Evolutionary conservation across 2,113 vertebrate species (phyloP), one percentile per base, ranked within the genome.

Genomic region (Brienomyrus longianalis): DNA sequence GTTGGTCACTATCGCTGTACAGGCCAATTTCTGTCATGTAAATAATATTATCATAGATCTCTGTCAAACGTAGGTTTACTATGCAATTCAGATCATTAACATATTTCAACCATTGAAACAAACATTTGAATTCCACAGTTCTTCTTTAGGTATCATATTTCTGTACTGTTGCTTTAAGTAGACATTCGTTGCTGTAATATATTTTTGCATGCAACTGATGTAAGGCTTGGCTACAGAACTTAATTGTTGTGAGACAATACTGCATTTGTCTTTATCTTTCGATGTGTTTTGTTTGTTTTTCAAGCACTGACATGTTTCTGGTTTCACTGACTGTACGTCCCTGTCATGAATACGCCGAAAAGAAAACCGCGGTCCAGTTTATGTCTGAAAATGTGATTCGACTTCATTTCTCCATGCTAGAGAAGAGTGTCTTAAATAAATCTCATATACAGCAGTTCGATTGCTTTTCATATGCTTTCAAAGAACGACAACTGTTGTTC

Each of bases 171-270:
- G 74, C 74, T 80, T 80, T 80, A 80, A 80, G 74, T 19, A 80
- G 31, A 19, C 74, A 39, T 19, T 43, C 31, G 35, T 80, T 43
- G 35, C 39, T 80, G 74, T 35, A 80, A 80, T 80, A 80, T 80
- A 80, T 17, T 80, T 39, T 43, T 80, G 74, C 74, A 80, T 35
- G 74, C 74, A 80, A 43, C 74, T 80, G 35, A 80, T 39, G 74
- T 43, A 80, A 80, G 35, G 15, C 74, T 43, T 80, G 74, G 74
- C 35, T 80, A 43, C n/a, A 80, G 74, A 43, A 43, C 74, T 80
- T 80, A 80, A 80, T 80, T 80, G 74, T 80, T 80, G 74, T 80
- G 74, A 80, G 74, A 80, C 74, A 80, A 80, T 80, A 80, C 31
- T 80, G 74, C 74, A 80, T 80, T 80, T 80, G 74, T 43, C 43